Base-by-base conservation (phyloP, 1,140 invertebrate genomes). In the Archivesica marissinica region DNA sequence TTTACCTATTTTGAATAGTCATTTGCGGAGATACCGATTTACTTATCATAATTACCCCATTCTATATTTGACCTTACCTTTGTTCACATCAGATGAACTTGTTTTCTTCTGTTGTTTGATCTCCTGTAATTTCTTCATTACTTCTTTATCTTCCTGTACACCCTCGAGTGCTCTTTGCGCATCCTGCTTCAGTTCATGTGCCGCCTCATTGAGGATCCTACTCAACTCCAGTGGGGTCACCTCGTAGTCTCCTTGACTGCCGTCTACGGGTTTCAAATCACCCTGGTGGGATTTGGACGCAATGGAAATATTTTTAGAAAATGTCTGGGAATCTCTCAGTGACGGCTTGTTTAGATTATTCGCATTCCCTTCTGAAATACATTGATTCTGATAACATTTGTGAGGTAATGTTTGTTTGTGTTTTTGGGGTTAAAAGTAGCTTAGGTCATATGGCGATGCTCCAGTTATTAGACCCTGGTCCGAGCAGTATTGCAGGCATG, bases 101-200 rank as follows among this genome's bases (percentile, higher is more conserved):
- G 89, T 77, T 75, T 90, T 91, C 39, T 86, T 86, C 35, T 78
- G 74, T 77, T 88, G 80, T 64, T 92, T 90, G 25, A 91, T 79
- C 70, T 89, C 86, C 28, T 89, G 88, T 54, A 92, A 86, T 52
- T 75, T 88, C 52, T 90, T 90, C 89, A 89, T 90, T 30, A 93
- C 88, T 59, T 92, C 88, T 38, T 92, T 92, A 80, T 93, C 92
- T 59, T 92, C 89, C 72, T 92, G 41, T 23, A 93, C 81, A 74
- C 87, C 92, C 38, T 88, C 81, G n/a, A 93, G 30, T 6, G 91
- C 92, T 56, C 85, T 88, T 54, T 90, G 70, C 7, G 92, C 92
- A 82, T 93, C 93, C 9, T 88, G 9, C 75, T 93, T 90, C 75
- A 91, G 56, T 52, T 93, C 89, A 25, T 86, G 50, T n/a, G 90